These are phyloP conservation scores for Xerus rutilus DNA, from an alignment of 2,797 vertebrate genomes.

Conservation along the genomic window DNA sequence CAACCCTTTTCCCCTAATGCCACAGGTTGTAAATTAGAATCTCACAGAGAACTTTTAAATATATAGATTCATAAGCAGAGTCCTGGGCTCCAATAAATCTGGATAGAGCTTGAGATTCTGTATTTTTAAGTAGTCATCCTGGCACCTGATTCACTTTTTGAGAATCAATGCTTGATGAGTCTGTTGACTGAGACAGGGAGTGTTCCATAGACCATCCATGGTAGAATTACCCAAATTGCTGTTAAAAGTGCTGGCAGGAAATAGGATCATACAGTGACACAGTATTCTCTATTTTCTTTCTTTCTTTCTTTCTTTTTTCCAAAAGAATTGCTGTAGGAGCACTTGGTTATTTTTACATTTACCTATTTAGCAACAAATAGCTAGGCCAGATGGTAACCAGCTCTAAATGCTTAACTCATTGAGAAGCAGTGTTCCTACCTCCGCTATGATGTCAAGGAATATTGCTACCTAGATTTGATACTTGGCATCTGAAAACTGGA, in stretches of 20 bases:
- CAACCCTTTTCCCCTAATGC: neutral
- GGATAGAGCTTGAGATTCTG: neutral
- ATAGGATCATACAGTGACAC: neutral
- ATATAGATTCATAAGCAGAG: neutral
- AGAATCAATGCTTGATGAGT: neutral
- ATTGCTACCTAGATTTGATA: neutral
- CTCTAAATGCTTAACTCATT: neutral
- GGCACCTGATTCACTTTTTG: neutral
- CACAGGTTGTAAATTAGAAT: neutral
- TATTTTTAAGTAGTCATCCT: neutral
- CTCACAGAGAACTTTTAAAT: neutral
- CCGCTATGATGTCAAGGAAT: neutral
- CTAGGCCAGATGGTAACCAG: neutral
- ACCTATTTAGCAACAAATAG: neutral
- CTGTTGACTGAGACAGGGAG: neutral
- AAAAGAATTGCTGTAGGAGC: neutral
- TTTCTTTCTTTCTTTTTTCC: neutral
- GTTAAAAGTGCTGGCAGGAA: neutral
- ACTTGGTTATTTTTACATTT: conserved; percentile 39
- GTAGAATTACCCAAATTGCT: neutral
- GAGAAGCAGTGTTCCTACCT: neutral
- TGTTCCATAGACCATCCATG: neutral
- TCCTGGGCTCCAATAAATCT: neutral
- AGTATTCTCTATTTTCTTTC: neutral
- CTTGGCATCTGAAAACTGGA: neutral